Percentiles rank a stretch among this genome's conserved stretches.
These are phyloP conservation scores for Bothrops jararaca DNA, from an alignment of 2,113 vertebrate genomes.

Conservation along the genomic window DNA sequence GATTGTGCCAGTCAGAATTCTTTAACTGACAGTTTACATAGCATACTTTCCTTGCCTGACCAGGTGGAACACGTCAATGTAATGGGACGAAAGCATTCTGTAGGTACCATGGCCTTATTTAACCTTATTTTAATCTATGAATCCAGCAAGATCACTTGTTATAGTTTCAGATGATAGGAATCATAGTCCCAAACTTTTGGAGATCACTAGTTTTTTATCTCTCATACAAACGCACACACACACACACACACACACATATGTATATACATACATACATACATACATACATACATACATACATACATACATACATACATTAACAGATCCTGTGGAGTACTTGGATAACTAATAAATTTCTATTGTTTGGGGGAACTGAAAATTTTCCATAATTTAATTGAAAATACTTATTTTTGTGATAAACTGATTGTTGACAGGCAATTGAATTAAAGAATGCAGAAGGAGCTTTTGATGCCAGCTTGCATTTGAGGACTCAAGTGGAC, in stretches of 20 bases:
- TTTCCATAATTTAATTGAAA: neutral
- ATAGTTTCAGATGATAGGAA: neutral
- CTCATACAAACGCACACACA: too few species aligned
- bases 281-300: too few species aligned
- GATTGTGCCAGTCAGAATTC: too few species aligned
- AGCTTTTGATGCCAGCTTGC: conserved; percentile 66
- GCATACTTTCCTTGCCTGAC: too few species aligned
- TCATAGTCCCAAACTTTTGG: neutral
- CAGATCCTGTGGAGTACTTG: neutral
- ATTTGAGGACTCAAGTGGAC: conserved; percentile 85
- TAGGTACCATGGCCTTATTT: too few species aligned
- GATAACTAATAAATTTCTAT: too few species aligned
- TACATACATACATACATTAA: neutral
- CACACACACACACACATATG: too few species aligned
- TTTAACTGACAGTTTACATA: too few species aligned
- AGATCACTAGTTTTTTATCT: neutral
- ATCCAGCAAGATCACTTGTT: neutral
- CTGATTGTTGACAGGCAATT: conserved; percentile 71
- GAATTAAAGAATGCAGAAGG: conserved; percentile 76
- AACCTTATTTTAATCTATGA: neutral
- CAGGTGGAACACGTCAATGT: too few species aligned
- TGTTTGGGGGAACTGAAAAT: neutral
- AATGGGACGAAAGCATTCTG: too few species aligned
- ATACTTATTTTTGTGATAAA: conserved; percentile 9
- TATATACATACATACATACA: too few species aligned